phyloP scores from a whole-genome alignment of 2,888 invertebrate species.

The Rhagonycha lutea region DNA sequence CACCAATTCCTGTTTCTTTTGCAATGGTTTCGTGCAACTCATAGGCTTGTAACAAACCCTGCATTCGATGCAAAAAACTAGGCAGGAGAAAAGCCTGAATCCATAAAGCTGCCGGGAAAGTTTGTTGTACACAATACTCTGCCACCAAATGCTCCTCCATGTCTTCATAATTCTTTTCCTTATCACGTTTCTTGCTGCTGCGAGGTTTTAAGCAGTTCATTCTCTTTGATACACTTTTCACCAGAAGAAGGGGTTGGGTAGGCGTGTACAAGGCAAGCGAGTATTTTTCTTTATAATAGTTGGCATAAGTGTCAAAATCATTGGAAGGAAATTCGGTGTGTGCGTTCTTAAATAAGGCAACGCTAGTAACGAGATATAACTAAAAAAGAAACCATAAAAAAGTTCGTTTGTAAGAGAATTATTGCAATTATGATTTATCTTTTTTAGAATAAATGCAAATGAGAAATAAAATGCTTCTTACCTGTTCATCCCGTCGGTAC shows the following conservation, averaged over 20 bases:
- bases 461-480: conserved; percentile 39
- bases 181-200: conserved; percentile 50
- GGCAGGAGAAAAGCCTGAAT: conserved; percentile 84
- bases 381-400: conserved; percentile 31
- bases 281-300: conserved; percentile 81
- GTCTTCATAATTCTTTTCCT: conserved; percentile 58
- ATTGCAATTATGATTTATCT: too few species aligned
- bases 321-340: conserved; percentile 67
- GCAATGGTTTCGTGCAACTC: conserved; percentile 67
- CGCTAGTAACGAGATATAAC: conserved; percentile 71
- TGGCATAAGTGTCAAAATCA: conserved; percentile 65
- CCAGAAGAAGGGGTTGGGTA: conserved; percentile 80
- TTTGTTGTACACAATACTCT: conserved; percentile 78
- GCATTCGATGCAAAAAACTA: conserved; percentile 77
- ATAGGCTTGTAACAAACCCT: conserved; percentile 72
- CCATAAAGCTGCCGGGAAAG: conserved; percentile 79
- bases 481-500: conserved; percentile 66
- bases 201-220: conserved; percentile 66
- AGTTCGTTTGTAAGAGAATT: too few species aligned
- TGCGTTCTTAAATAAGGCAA: conserved; percentile 69
- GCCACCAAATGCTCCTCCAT: conserved; percentile 78
- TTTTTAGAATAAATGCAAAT: too few species aligned
- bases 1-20: conserved; percentile 54
- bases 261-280: conserved; percentile 64
- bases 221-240: conserved; percentile 66